Conservation (phyloP, 2,888 invertebrate species). For the Mimumesa dahlbomi region DNA sequence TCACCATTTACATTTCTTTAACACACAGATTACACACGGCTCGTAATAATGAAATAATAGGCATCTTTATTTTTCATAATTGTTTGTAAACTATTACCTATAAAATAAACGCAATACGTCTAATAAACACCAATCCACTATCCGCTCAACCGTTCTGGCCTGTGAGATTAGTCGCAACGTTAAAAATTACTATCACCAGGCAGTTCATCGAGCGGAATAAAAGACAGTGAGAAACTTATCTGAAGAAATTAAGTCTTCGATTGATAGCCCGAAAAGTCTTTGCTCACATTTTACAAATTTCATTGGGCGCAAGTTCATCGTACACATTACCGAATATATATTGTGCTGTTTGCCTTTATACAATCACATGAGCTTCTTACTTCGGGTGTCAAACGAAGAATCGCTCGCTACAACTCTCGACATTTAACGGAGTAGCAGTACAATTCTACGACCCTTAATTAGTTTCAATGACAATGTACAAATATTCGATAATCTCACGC, state of each 20-base stretch:
- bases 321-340: constrained; percentile 32
- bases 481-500: constrained; percentile 38
- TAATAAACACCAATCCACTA: constrained; percentile 62
- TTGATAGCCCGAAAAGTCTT: constrained; percentile 48
- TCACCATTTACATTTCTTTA: constrained; percentile 51
- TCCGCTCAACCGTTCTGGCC: constrained; percentile 52
- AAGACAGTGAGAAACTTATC: constrained; percentile 22
- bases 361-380: constrained; percentile 32
- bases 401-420: constrained; percentile 41
- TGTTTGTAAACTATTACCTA: constrained; percentile 68
- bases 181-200: constrained; percentile 40
- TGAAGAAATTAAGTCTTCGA: constrained; percentile 49
- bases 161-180: constrained; percentile 50
- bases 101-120: constrained; percentile 69
- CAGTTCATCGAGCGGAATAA: constrained; percentile 15
- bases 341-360: constrained; percentile 49
- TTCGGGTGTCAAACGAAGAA: constrained; percentile 39
- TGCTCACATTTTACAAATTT: constrained; percentile 36
- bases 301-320: constrained; percentile 14
- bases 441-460: constrained; percentile 28
- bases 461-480: constrained; percentile 41
- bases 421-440: constrained; percentile 57
- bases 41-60: constrained; percentile 73
- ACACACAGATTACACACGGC: constrained; percentile 73
- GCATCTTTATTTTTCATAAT: constrained; percentile 67